Conservation (phyloP, 2,113 vertebrate species). For the Larimichthys polyactis region DNA sequence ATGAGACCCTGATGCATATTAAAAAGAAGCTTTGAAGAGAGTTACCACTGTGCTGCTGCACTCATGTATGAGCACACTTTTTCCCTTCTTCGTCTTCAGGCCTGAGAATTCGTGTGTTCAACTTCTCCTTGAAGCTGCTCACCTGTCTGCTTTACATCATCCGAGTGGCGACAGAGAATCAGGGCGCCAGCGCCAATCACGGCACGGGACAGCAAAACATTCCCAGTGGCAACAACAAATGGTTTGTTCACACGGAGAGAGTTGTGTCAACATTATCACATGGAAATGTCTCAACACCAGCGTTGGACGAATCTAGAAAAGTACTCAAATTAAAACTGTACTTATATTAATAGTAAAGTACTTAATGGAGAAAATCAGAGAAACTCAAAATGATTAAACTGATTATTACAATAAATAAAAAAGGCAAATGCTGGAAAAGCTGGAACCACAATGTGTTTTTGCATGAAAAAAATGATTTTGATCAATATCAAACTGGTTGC, state of each 20-base stretch:
- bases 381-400: too few species aligned
- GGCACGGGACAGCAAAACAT: slow-evolving; percentile 45
- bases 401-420: too few species aligned
- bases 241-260: slow-evolving; percentile 52
- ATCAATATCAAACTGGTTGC: too few species aligned
- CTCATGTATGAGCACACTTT: background rate
- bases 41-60: background rate
- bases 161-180: slow-evolving; percentile 92
- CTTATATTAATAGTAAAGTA: too few species aligned
- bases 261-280: too few species aligned
- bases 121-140: slow-evolving; percentile 96
- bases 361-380: too few species aligned
- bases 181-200: slow-evolving; percentile 66
- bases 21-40: background rate
- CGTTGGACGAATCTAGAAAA: too few species aligned
- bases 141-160: slow-evolving; percentile 96
- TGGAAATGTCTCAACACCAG: too few species aligned
- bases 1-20: background rate
- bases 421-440: too few species aligned
- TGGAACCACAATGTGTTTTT: too few species aligned
- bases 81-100: slow-evolving; percentile 76
- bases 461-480: too few species aligned
- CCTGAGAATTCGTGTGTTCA: slow-evolving; percentile 95
- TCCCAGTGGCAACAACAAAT: slow-evolving; percentile 70
- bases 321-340: background rate